These are phyloP conservation scores for Ochotona princeps DNA, from an alignment of 2,113 vertebrate species.

Conservation along the genomic window DNA sequence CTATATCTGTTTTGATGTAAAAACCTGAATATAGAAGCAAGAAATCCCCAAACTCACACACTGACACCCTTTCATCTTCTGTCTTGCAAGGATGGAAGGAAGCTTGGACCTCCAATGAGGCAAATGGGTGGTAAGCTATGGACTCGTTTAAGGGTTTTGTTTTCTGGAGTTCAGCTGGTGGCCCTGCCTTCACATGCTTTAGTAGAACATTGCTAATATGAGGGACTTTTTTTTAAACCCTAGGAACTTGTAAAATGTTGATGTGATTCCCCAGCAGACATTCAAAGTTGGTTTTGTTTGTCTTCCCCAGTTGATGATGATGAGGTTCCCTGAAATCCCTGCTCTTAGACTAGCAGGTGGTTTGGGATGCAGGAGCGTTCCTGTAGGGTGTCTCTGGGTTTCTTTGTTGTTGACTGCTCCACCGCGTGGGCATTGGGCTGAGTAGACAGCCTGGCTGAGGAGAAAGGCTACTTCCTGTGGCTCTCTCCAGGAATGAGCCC, in stretches of 20 bases:
- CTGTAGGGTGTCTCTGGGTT: conserved; percentile 11
- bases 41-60: background rate
- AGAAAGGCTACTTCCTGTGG: background rate
- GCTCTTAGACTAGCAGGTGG: background rate
- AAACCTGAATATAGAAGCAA: conserved; percentile 1
- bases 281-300: conserved; percentile 36
- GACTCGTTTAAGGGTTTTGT: background rate
- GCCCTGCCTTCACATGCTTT: background rate
- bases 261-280: background rate
- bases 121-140: background rate
- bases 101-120: background rate
- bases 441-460: background rate
- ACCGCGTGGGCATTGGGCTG: background rate
- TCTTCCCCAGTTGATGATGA: background rate
- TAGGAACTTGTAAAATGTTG: background rate
- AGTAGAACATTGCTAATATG: background rate
- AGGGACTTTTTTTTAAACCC: background rate
- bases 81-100: background rate
- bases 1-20: conserved; percentile 54
- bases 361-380: conserved; percentile 28
- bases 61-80: conserved; percentile 41
- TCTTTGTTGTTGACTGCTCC: background rate
- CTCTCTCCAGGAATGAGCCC: background rate
- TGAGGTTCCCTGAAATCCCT: background rate
- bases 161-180: background rate